These are phyloP conservation scores for Machaerirhynchus nigripectus DNA, from an alignment of 2,113 vertebrate species.

Conservation along the genomic window DNA sequence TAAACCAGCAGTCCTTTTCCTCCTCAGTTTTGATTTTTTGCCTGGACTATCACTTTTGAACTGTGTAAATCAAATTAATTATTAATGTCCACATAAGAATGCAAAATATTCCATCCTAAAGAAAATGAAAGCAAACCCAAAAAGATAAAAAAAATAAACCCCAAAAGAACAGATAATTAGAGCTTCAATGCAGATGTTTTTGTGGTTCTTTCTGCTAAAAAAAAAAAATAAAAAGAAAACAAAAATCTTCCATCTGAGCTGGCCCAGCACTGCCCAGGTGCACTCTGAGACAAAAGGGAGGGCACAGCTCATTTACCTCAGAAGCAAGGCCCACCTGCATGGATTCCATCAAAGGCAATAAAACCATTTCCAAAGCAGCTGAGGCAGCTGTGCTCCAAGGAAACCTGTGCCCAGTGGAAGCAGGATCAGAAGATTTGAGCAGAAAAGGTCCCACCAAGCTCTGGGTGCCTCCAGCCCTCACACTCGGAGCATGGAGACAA, in stretches of 20 bases:
- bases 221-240: too few species aligned
- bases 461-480: neutral
- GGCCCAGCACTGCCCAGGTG: neutral
- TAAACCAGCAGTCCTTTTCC: neutral
- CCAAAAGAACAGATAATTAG: neutral
- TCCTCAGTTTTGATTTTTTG: neutral
- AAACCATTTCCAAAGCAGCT: neutral
- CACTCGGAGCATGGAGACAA: neutral
- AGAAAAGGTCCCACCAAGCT: neutral
- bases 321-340: neutral
- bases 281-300: neutral
- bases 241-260: neutral
- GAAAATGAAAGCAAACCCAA: neutral
- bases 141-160: neutral
- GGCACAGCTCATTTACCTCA: neutral
- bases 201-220: neutral
- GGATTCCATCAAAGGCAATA: neutral
- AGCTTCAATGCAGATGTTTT: neutral
- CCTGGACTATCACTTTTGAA: neutral
- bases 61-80: neutral
- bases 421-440: neutral
- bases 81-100: neutral
- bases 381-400: neutral
- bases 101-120: neutral
- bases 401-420: neutral